These are phyloP conservation scores for Sula dactylatra DNA, from an alignment of 2,113 vertebrate genomes.

Conservation along the genomic window DNA sequence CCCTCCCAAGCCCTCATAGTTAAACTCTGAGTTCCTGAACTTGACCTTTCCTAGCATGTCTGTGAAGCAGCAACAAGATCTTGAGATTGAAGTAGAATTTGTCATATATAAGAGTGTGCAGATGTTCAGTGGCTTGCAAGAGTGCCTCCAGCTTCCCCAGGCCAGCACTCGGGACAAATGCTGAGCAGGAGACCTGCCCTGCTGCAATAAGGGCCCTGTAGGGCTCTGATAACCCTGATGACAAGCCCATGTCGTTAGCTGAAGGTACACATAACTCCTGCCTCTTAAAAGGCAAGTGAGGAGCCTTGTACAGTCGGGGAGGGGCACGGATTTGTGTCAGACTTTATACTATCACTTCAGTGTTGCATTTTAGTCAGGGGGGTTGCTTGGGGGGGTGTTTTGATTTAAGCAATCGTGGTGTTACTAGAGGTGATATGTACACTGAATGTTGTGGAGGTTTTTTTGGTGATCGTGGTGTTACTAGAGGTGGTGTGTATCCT, in stretches of 20 bases:
- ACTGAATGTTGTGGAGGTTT: background rate
- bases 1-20: background rate
- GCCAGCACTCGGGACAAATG: background rate
- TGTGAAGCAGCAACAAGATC: background rate
- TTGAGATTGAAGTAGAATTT: background rate
- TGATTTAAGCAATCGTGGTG: background rate
- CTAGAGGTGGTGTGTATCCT: background rate
- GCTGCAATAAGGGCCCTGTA: background rate
- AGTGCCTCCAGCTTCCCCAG: background rate
- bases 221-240: background rate
- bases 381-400: background rate
- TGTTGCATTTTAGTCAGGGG: background rate
- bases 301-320: background rate
- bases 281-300: background rate
- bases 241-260: background rate
- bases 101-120: background rate
- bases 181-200: background rate
- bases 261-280: background rate
- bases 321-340: background rate
- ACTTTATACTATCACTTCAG: background rate
- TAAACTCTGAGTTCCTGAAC: background rate
- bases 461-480: background rate
- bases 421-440: background rate
- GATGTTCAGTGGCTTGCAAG: constrained; percentile 15
- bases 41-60: background rate